These are phyloP conservation scores for Gorsachius magnificus DNA, from an alignment of 2,797 vertebrate genomes.

Conservation along the genomic window DNA sequence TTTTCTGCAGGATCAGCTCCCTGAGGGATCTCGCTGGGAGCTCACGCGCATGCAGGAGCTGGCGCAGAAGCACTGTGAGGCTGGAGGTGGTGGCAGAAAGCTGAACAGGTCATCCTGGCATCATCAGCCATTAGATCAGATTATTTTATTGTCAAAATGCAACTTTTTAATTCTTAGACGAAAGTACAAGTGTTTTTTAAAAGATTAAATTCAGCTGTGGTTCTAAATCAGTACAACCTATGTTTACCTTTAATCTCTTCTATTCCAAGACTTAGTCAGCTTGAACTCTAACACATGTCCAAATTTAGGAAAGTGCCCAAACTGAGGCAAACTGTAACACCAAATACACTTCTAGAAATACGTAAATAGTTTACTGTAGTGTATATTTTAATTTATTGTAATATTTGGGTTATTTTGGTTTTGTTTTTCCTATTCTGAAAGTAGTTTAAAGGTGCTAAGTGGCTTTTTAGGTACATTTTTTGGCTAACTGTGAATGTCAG, in stretches of 20 bases:
- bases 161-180: neutral
- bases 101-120: neutral
- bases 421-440: neutral
- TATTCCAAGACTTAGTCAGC: neutral
- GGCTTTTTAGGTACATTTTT: neutral
- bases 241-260: neutral
- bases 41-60: rapidly evolving
- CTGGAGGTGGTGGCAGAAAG: neutral
- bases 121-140: neutral
- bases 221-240: neutral
- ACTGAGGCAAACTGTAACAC: neutral
- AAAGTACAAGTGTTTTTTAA: neutral
- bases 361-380: neutral
- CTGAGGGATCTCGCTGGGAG: neutral
- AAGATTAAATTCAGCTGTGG: neutral
- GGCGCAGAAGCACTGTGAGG: rapidly evolving
- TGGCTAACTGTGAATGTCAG: neutral
- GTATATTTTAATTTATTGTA: neutral
- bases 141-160: neutral
- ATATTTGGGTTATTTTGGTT: neutral
- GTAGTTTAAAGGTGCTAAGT: neutral
- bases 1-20: neutral
- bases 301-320: neutral
- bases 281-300: neutral
- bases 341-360: neutral